Evolutionary conservation across 2,797 vertebrate species (phyloP).

Genomic region (Ibycter americanus): DNA sequence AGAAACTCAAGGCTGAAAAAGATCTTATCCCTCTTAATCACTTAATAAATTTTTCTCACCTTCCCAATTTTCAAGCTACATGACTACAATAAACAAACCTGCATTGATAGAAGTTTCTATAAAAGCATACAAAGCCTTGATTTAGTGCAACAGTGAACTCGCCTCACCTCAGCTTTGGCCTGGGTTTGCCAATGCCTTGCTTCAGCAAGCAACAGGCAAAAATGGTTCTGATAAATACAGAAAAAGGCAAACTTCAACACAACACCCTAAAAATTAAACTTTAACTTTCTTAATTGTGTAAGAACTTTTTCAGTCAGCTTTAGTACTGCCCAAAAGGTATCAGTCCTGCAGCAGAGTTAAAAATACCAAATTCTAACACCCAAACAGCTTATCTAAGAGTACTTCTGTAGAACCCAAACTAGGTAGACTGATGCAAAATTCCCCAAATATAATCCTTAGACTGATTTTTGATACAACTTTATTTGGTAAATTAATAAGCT

Average conservation of each 20-base stretch:
- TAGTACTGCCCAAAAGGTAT: background rate
- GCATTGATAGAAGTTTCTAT: background rate
- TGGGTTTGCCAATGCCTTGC: background rate
- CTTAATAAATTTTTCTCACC: background rate
- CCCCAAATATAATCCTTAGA: background rate
- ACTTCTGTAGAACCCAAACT: background rate
- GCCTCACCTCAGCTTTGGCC: background rate
- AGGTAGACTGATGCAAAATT: background rate
- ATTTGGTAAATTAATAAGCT: background rate
- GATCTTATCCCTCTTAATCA: conserved; percentile 37
- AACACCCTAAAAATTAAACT: background rate
- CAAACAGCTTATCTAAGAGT: background rate
- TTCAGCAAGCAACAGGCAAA: background rate
- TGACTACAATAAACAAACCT: background rate
- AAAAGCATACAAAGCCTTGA: background rate
- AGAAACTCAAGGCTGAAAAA: background rate
- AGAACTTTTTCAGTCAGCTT: background rate
- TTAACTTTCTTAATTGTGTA: background rate
- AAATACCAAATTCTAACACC: background rate
- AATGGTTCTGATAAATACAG: background rate
- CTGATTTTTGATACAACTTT: background rate
- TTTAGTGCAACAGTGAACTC: background rate
- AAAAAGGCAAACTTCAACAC: background rate
- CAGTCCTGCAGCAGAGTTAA: background rate
- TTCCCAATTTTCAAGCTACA: background rate